These are phyloP conservation scores for Drosophila pallidifrons DNA, from an alignment of 1,140 invertebrate genomes.

Conservation along the genomic window DNA sequence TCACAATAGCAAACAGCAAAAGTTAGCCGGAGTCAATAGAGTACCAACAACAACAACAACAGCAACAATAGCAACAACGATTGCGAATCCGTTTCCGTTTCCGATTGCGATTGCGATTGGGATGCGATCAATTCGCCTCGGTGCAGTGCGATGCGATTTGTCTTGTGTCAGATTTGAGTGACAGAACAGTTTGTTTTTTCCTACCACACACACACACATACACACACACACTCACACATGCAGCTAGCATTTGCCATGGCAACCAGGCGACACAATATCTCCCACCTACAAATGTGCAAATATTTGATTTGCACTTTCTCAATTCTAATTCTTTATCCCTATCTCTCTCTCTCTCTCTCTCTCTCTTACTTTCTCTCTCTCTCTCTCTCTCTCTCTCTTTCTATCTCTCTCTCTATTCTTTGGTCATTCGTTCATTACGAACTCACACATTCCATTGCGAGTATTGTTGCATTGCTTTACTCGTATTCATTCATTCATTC, in stretches of 20 bases:
- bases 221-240: conserved; percentile 12
- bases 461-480: background rate
- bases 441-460: conserved; percentile 9
- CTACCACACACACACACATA: conserved; percentile 19
- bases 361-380: too few species aligned
- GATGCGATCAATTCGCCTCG: conserved; percentile 65
- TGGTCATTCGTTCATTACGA: background rate
- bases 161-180: conserved; percentile 82
- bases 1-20: conserved; percentile 34
- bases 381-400: too few species aligned
- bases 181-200: conserved; percentile 76
- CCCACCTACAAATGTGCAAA: conserved; percentile 15
- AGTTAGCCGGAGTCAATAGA: conserved; percentile 9
- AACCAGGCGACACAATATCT: conserved; percentile 50
- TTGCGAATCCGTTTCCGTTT: conserved; percentile 44
- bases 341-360: too few species aligned
- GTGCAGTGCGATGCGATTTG: conserved; percentile 63
- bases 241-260: conserved; percentile 5
- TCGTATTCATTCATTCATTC: background rate
- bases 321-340: background rate
- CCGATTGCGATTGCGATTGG: conserved; percentile 31
- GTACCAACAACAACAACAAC: background rate
- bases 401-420: background rate
- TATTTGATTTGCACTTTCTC: conserved; percentile 7
- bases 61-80: conserved; percentile 2